Percentiles rank a stretch among this genome's conserved stretches.
Conservation (phyloP, 2,113 vertebrate species). For the Casuarius casuarius region DNA sequence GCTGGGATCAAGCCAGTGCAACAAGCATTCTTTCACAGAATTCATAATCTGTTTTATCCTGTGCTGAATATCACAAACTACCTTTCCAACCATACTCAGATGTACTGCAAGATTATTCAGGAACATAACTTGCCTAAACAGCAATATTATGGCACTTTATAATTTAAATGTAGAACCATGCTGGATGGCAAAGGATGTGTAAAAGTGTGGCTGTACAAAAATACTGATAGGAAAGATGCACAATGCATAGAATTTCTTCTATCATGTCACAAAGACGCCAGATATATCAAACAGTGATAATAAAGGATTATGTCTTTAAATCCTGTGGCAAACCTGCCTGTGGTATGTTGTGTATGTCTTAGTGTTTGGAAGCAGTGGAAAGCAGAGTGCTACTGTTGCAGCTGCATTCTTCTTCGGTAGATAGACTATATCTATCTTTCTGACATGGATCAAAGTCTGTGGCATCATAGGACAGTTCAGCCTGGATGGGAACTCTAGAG, state of each 20-base stretch:
- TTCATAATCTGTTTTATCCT: constrained; percentile 31
- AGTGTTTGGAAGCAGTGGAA: neutral
- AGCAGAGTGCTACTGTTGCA: neutral
- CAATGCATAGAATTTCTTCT: neutral
- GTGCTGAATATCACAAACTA: neutral
- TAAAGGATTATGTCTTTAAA: neutral
- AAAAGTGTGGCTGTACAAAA: neutral
- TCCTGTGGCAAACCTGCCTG: neutral
- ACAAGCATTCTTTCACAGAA: constrained; percentile 11
- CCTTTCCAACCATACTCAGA: neutral
- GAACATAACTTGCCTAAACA: neutral
- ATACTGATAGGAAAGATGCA: neutral
- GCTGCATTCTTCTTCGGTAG: neutral
- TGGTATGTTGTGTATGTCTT: neutral
- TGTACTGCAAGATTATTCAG: neutral
- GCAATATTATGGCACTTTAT: neutral
- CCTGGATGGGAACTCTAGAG: neutral
- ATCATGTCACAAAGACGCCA: neutral
- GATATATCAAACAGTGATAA: neutral
- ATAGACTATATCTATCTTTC: neutral
- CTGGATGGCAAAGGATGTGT: neutral
- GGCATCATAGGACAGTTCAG: neutral
- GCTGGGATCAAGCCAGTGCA: constrained; percentile 12
- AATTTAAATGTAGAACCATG: neutral
- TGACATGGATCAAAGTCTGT: neutral